Base-by-base conservation (phyloP, 2,113 vertebrate genomes). In the Sylvia atricapilla region DNA sequence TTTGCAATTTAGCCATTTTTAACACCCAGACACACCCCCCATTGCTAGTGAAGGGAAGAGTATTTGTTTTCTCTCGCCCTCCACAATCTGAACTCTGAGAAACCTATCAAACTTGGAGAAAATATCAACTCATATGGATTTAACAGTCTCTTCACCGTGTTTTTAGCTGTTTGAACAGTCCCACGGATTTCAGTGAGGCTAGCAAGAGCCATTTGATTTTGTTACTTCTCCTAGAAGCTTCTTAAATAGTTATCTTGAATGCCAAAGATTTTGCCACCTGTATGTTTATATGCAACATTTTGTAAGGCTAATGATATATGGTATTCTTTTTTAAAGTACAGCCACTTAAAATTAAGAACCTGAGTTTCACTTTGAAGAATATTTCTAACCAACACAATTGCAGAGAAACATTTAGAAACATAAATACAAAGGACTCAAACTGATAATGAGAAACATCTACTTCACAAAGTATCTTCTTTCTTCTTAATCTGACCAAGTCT, bases 1-100 rank as follows among this genome's bases (percentile, higher is more conserved):
- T 91, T 25, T 80, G 39, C 30, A 88, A 19, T 7, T 82, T 33
- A 10, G 22, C 20, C 41, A 82, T 35, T 79, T 3, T 10, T 58
- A 78, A 33, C 17, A 74, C 24, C 46, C 39, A 85, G 31, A 22
- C 11, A 6, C 4, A 4, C 1, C 1, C 12, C 12, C 19, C 0
- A 2, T 1, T 67, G 55, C 31, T 76, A 52, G 12, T 18, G 20
- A 52, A 73, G 44, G 63, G 30, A 88, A 68, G 9, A 74, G 35
- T 21, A 24, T 33, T n/a, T 74, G 47, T 44, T 84, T 87, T 59
- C 24, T 39, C 19, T 60, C 0, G 0, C 3, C 44, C 27, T 30
- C 19, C 22, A 41, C 50, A 39, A 78, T 10, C 33, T 56, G 58
- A 75, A 83, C 44, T 55, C 25, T 24, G 44, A 89, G 31, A 87